phyloP scores from a whole-genome alignment of 2,888 invertebrate species.

The Rhynchonema sp. region DNA sequence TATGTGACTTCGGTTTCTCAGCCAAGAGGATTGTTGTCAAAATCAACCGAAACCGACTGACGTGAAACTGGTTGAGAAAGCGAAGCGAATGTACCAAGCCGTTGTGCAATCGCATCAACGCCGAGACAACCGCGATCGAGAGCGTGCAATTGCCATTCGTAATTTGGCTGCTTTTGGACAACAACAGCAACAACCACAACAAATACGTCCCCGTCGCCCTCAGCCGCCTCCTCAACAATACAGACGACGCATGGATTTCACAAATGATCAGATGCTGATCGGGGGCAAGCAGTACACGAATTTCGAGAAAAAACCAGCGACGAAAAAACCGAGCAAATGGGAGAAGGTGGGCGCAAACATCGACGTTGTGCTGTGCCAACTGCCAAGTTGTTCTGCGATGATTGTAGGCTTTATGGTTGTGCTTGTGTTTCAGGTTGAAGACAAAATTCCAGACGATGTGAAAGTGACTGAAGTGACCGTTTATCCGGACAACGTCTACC shows the following conservation, averaged over 20 bases:
- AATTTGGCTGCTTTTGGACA: not conserved
- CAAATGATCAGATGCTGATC: not conserved
- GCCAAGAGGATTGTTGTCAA: not conserved
- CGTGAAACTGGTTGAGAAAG: too few relatives aligned
- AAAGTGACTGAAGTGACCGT: not conserved
- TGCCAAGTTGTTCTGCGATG: too few relatives aligned
- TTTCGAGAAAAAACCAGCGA: not conserved
- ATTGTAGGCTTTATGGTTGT: too few relatives aligned
- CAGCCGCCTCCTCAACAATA: too few relatives aligned
- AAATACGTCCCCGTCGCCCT: not conserved
- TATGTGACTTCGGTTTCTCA: too few relatives aligned
- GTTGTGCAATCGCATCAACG: too few relatives aligned
- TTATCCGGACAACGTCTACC: constrained; percentile 10
- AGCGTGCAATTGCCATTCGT: not conserved
- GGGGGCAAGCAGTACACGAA: not conserved
- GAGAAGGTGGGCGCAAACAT: not conserved
- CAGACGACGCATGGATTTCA: not conserved
- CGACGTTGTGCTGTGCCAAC: too few relatives aligned
- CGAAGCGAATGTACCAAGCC: too few relatives aligned
- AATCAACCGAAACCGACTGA: not conserved
- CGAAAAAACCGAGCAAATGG: not conserved
- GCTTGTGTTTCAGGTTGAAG: too few relatives aligned
- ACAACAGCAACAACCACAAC: not conserved
- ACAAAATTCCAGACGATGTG: not conserved
- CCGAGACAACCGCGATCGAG: too few relatives aligned